Conservation (phyloP, 2,888 invertebrate genomes). For the Thumatha senex region DNA sequence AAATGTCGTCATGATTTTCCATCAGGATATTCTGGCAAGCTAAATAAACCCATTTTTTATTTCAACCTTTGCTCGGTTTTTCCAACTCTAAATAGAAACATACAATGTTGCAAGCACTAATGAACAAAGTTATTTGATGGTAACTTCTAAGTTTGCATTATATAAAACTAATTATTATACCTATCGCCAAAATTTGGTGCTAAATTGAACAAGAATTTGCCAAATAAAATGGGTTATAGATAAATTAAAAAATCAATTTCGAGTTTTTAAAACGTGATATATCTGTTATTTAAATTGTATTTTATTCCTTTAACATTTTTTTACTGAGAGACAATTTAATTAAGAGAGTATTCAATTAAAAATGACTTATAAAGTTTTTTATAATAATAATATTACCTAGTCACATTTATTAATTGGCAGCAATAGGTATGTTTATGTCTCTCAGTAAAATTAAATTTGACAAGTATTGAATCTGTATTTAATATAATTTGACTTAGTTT, state of each 20-base stretch:
- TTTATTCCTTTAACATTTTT: constrained; percentile 11
- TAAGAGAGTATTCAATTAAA: not conserved
- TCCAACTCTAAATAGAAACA: too few relatives aligned
- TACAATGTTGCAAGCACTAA: not conserved
- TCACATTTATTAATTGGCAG: not conserved
- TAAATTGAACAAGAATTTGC: constrained; percentile 51
- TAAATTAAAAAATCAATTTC: constrained; percentile 18
- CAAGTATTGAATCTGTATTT: constrained; percentile 27
- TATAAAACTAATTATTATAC: constrained; percentile 23
- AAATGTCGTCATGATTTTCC: too few relatives aligned
- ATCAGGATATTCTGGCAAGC: too few relatives aligned
- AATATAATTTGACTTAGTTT: constrained; percentile 10
- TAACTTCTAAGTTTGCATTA: constrained; percentile 15
- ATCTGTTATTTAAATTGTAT: constrained; percentile 10
- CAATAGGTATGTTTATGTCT: constrained; percentile 11
- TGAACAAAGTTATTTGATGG: constrained; percentile 13
- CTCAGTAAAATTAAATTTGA: constrained; percentile 13
- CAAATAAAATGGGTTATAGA: constrained; percentile 40
- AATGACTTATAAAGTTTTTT: not conserved
- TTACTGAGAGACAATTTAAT: constrained; percentile 12
- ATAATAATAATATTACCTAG: not conserved
- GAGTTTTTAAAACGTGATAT: constrained; percentile 24
- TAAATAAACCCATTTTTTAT: too few relatives aligned
- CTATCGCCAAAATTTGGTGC: constrained; percentile 67
- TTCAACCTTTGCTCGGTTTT: too few relatives aligned